Conservation (phyloP, 1,140 invertebrate species). For the Bilobella aurantiaca region DNA sequence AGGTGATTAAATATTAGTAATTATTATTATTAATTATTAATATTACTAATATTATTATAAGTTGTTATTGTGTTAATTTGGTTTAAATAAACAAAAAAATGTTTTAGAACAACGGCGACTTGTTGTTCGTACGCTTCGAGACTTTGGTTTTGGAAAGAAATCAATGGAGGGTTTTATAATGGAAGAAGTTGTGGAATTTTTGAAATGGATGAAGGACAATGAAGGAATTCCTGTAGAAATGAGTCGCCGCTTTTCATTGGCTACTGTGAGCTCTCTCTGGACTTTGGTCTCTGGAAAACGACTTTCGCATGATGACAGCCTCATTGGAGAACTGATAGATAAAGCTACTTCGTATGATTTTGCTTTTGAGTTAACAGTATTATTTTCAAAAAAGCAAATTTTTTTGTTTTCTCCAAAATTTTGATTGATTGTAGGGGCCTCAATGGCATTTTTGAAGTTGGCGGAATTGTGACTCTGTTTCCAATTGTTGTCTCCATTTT, state of each 20-base stretch:
- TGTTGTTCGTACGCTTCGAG: constrained; percentile 11
- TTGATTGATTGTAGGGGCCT: not conserved
- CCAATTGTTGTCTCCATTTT: not conserved
- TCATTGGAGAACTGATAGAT: not conserved
- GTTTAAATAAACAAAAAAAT: too few relatives aligned
- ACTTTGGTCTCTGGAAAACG: constrained; percentile 67
- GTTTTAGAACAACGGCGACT: constrained; percentile 15
- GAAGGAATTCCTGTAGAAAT: not conserved
- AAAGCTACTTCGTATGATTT: not conserved
- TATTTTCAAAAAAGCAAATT: too few relatives aligned
- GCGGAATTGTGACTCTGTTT: not conserved
- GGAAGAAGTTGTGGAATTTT: constrained; percentile 14
- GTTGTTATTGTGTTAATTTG: too few relatives aligned
- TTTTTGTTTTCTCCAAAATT: too few relatives aligned
- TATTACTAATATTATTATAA: too few relatives aligned
- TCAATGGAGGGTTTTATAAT: constrained; percentile 15
- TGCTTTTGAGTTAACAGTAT: too few relatives aligned
- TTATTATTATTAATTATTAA: not conserved
- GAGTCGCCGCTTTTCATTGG: constrained; percentile 18
- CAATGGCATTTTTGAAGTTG: constrained; percentile 1
- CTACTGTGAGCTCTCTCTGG: constrained; percentile 70
- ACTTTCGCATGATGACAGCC: constrained; percentile 37
- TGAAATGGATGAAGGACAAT: not conserved
- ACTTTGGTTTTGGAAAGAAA: constrained; percentile 19
- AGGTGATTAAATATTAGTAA: not conserved